Evolutionary conservation across 1,140 invertebrate genomes (phyloP), one percentile per base, ranked within the genome.

Genomic region (Ooceraea biroi): DNA sequence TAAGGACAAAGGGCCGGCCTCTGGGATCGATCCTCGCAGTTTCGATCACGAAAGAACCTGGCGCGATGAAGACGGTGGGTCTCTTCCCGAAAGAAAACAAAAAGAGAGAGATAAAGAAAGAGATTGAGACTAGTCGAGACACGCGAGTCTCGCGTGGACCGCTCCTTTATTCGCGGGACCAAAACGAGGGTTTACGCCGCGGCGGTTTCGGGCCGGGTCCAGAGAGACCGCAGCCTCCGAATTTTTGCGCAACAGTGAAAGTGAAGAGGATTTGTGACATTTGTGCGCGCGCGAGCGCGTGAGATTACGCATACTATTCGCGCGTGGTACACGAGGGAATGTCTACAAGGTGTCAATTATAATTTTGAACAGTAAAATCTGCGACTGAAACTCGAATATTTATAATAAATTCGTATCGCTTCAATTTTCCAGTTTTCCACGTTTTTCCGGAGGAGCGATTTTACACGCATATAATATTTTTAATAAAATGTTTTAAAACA

Each of bases 191-290:
- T 48, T 44, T 58, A 57, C 22, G 22, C 30, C 14, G 36, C 14
- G 65, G 36, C 14, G 65, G 30, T 82, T 84, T 82, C 48, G 63
- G 63, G 19, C 14, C 63, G 52, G 57, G 46, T 48, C 5, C n/a
- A 41, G 60, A 11, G 50, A 63, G 22, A 27, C n/a, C 65, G 19
- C 74, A 60, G 76, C 73, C 73, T 72, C 83, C 63, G 61, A 82
- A 85, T 84, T 76, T 89, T 92, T 93, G 83, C 90, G 90, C 86
- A 92, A 93, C 84, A 92, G 92, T 93, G 92, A 92, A 93, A 93
- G 92, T 93, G 91, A 88, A 92, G 90, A 90, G 84, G 77, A 91
- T 90, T 86, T 92, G 91, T 93, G 92, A 91, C 82, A 87, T 88
- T 90, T 89, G 88, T 89, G 82, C 61, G 82, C 74, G 83, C 48